A percentile compares a stretch with the other conserved stretches of the same genome.
phyloP scores from a whole-genome alignment of 2,113 vertebrate species.

The Cyphomyrus discorhynchus region DNA sequence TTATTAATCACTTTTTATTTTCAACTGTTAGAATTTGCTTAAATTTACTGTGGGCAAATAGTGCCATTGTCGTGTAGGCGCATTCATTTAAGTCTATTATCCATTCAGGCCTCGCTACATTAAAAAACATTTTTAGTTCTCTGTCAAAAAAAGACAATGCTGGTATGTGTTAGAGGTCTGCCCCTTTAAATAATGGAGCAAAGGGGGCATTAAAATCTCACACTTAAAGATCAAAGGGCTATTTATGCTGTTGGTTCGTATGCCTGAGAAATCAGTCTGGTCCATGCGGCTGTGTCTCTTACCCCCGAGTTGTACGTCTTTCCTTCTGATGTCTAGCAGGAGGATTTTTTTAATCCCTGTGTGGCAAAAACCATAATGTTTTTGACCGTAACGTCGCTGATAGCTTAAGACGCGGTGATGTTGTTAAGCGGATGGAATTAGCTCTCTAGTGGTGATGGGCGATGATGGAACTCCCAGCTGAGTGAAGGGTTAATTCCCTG shows the following conservation, averaged over 20 bases:
- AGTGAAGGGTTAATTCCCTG: slow-evolving; percentile 23
- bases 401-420: not conserved
- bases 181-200: slow-evolving; percentile 49
- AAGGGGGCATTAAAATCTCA: slow-evolving; percentile 37
- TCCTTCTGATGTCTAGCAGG: slow-evolving; percentile 32
- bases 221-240: slow-evolving; percentile 42
- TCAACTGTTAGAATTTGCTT: not conserved
- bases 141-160: slow-evolving; percentile 30
- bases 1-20: not conserved
- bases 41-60: slow-evolving; percentile 33
- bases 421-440: slow-evolving; percentile 13
- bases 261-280: slow-evolving; percentile 47
- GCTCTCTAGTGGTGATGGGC: not conserved
- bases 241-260: slow-evolving; percentile 47
- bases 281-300: slow-evolving; percentile 42
- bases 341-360: slow-evolving; percentile 39
- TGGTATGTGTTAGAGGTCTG: slow-evolving; percentile 31
- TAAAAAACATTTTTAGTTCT: slow-evolving; percentile 11
- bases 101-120: slow-evolving; percentile 22
- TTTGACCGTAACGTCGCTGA: slow-evolving; percentile 19
- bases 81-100: slow-evolving; percentile 20
- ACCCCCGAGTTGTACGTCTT: slow-evolving; percentile 43
- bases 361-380: slow-evolving; percentile 35
- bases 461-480: not conserved
- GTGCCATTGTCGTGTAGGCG: slow-evolving; percentile 19